A percentile compares a stretch with the other conserved stretches of the same genome.
Conservation (phyloP, 2,113 vertebrate species). For the Sapajus apella region DNA sequence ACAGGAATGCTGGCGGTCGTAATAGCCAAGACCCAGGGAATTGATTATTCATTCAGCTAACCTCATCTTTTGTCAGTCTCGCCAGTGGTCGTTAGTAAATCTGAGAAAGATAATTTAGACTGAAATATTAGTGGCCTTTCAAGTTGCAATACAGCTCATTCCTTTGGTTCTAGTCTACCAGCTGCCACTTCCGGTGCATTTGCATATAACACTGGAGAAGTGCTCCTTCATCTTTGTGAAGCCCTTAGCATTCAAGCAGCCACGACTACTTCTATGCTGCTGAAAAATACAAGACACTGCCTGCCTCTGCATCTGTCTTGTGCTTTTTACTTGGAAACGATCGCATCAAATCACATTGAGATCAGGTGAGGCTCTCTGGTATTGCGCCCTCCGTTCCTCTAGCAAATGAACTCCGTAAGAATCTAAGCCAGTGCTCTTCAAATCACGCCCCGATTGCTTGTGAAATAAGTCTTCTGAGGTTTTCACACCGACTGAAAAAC, state of each 20-base stretch:
- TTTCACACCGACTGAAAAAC: constrained; percentile 4
- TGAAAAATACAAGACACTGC: not conserved
- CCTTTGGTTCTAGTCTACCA: not conserved
- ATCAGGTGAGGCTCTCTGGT: not conserved
- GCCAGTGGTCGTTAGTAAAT: not conserved
- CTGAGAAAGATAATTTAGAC: not conserved
- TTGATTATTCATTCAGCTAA: not conserved
- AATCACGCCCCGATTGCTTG: not conserved
- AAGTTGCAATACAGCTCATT: not conserved
- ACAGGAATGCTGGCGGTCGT: not conserved
- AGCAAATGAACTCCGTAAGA: not conserved
- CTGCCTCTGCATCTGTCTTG: not conserved
- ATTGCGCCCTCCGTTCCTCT: not conserved
- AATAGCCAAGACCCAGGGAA: not conserved
- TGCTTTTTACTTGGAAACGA: not conserved
- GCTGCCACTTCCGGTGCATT: not conserved
- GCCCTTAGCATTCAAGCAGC: not conserved
- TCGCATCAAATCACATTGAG: not conserved
- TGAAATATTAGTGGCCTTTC: not conserved
- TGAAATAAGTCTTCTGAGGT: constrained; percentile 37
- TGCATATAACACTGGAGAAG: not conserved
- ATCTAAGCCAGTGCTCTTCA: constrained; percentile 33
- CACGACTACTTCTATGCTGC: not conserved
- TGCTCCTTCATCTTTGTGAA: not conserved
- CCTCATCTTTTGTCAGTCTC: not conserved